Percentiles rank a stretch among this genome's conserved stretches.
Conservation (phyloP, 2,888 invertebrate species). For the Epirrhoe alternata region DNA sequence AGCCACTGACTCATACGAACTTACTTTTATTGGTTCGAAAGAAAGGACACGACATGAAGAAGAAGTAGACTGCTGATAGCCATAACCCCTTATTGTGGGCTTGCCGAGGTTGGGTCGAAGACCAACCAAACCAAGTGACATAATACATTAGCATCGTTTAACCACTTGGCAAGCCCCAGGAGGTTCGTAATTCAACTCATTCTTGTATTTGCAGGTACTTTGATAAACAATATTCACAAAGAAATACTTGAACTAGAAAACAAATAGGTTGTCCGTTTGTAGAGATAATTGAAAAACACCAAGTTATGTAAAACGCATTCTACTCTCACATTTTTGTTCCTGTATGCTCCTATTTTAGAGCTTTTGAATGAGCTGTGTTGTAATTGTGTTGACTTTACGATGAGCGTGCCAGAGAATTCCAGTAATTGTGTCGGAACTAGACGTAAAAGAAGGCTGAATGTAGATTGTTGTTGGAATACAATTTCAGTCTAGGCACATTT, state of each 20-base stretch:
- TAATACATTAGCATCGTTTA: too few relatives aligned
- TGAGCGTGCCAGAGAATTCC: background rate
- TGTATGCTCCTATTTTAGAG: background rate
- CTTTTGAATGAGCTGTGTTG: background rate
- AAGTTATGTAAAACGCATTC: background rate
- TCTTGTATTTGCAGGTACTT: too few relatives aligned
- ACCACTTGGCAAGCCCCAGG: too few relatives aligned
- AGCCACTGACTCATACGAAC: too few relatives aligned
- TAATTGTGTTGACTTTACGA: constrained; percentile 7
- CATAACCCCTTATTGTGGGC: too few relatives aligned
- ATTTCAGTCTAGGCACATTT: background rate
- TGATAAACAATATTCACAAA: background rate
- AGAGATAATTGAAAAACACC: constrained; percentile 26
- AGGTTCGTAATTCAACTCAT: too few relatives aligned
- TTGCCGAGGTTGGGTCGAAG: too few relatives aligned
- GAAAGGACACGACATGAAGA: too few relatives aligned
- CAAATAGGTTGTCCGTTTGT: constrained; percentile 1
- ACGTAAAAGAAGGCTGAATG: background rate
- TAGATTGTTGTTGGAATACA: background rate
- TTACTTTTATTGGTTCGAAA: too few relatives aligned
- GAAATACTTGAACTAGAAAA: background rate
- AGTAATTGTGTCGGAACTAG: background rate
- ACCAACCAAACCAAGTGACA: too few relatives aligned
- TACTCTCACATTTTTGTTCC: constrained; percentile 6
- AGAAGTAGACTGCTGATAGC: too few relatives aligned